phyloP scores from a whole-genome alignment of 2,888 invertebrate genomes.

The Galeruca laticollis region DNA sequence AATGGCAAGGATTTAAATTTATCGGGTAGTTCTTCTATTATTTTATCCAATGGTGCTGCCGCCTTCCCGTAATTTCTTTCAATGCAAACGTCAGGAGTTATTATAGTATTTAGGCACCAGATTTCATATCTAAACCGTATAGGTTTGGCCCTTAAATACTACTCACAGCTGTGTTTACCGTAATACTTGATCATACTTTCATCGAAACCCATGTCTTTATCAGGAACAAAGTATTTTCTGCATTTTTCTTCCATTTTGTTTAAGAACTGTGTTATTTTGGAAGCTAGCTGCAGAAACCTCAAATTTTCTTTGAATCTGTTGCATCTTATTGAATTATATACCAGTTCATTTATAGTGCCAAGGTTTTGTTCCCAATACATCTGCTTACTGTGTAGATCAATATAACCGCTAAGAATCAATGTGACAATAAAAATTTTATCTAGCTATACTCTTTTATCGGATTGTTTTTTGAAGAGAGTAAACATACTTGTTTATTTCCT shows the following conservation, averaged over 20 bases:
- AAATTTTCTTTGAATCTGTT: slow-evolving; percentile 37
- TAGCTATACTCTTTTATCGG: no score
- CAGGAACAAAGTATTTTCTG: slow-evolving; percentile 7
- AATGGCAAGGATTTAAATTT: slow-evolving; percentile 18
- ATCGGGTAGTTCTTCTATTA: slow-evolving; percentile 36
- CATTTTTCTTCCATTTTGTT: slow-evolving; percentile 10
- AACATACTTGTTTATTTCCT: no score
- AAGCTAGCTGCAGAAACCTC: slow-evolving; percentile 32
- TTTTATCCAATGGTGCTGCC: slow-evolving; percentile 39
- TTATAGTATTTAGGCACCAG: slow-evolving; percentile 33
- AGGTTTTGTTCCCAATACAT: slow-evolving; percentile 32
- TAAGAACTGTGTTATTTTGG: slow-evolving; percentile 12
- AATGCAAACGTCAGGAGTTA: slow-evolving; percentile 23
- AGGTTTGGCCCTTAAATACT: slow-evolving; percentile 51
- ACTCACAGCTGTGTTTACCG: slow-evolving; percentile 45
- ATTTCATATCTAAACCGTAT: slow-evolving; percentile 52
- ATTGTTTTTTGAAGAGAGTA: no score
- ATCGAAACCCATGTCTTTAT: no score
- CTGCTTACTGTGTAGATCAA: slow-evolving; percentile 14
- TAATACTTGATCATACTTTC: slow-evolving; percentile 50
- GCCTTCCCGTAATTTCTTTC: slow-evolving; percentile 37
- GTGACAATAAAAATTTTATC: no score
- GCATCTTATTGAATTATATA: slow-evolving; percentile 41
- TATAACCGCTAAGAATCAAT: slow-evolving; percentile 7
- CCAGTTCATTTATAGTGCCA: no score